Evolutionary conservation across 2,888 invertebrate species (phyloP).

Genomic region (Hetaerina titia): DNA sequence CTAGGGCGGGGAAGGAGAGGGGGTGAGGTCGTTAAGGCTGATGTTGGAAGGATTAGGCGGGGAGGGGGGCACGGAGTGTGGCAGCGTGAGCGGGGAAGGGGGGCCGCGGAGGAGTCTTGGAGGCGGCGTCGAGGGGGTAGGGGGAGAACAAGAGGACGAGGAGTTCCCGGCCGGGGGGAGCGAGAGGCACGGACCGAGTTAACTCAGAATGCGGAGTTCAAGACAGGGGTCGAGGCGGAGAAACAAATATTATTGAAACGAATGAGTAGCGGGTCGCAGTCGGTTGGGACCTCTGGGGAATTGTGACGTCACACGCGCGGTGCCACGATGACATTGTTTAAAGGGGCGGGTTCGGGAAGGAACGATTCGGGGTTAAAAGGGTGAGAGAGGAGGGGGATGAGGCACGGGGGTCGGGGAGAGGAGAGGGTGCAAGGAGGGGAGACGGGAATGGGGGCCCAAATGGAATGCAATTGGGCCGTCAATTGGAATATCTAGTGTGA

Average conservation of each 20-base stretch:
- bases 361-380: constrained; percentile 43
- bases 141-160: not conserved
- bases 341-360: not conserved
- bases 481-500: constrained; percentile 52
- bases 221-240: constrained; percentile 46
- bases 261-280: constrained; percentile 57
- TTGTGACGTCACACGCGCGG: constrained; percentile 59
- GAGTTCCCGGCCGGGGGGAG: not conserved
- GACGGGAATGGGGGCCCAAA: constrained; percentile 1
- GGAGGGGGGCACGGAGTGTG: not conserved
- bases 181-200: constrained; percentile 13
- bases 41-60: not conserved
- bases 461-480: constrained; percentile 60
- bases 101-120: not conserved
- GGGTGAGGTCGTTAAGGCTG: not conserved
- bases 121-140: too few species aligned
- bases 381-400: not conserved
- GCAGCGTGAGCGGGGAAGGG: not conserved
- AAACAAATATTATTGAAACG: constrained; percentile 61
- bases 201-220: constrained; percentile 59
- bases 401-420: not conserved
- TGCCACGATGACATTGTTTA: constrained; percentile 12
- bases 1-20: not conserved
- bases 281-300: constrained; percentile 28
- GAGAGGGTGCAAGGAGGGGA: constrained; percentile 36